Base-by-base conservation (phyloP, 2,797 vertebrate genomes). In the Chloroceryle amazona region DNA sequence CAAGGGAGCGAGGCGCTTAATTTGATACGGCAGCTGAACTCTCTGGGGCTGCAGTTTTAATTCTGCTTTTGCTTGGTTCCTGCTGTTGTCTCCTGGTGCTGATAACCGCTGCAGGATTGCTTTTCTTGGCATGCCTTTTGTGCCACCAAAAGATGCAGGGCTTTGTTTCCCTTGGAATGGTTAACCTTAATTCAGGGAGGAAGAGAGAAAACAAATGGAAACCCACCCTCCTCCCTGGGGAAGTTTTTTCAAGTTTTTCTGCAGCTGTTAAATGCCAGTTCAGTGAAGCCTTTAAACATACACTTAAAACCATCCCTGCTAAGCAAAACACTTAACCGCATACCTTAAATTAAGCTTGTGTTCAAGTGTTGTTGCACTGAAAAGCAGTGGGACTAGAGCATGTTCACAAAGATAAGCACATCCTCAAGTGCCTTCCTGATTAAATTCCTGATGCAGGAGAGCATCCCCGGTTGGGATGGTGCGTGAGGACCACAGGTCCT, bases 261-360 rank as follows among this genome's bases (percentile, higher is more conserved):
- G 83, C 90, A 92, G 93, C 80, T 96, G 93, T 51, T 73, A 41
- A 94, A 87, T 81, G 78, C 74, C 81, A 61, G 90, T 21, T 93
- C 89, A 31, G 6, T 21, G 74, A 74, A 95, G 84, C 78, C n/a
- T 92, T 93, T 76, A 93, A 92, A 86, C 29, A 5, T 13, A 35
- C 81, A 11, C 92, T 94, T 63, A 35, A 85, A 84, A 35, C 71
- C 23, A 1, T 58, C 74, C 70, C 92, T 79, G 86, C 82, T 33
- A 82, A 37, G 90, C 90, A 89, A 70, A 94, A 84, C 92, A 92
- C 86, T 95, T 65, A 42, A 79, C 9, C 35, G 4, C 26, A 23
- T 29, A 9, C 83, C 95, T 49, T 39, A 60, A 76, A 37, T 55
- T 25, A 58, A 89, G 76, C 76, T 28, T 25, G 61, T 8, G 55